These are phyloP conservation scores for Trilocha varians DNA, from an alignment of 2,888 invertebrate species.

Conservation along the genomic window DNA sequence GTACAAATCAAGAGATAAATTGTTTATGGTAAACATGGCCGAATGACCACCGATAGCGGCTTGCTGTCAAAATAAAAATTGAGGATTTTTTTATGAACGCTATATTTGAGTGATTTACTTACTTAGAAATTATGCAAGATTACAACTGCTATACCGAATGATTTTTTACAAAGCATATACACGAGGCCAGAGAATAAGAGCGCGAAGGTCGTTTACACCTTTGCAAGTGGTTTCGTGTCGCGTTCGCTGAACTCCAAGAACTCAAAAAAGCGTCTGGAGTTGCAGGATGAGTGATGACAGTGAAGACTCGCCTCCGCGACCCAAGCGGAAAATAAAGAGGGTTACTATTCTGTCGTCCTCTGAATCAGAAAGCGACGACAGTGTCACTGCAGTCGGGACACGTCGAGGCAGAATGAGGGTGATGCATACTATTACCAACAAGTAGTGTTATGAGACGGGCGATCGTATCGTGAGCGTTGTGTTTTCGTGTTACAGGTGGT, in stretches of 20 bases:
- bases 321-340: conserved; percentile 49
- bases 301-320: conserved; percentile 46
- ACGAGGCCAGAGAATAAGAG: conserved; percentile 30
- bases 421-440: conserved; percentile 18
- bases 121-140: conserved; percentile 27
- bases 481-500: conserved; percentile 59
- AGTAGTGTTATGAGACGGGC: conserved; percentile 5
- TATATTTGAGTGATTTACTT: conserved; percentile 27
- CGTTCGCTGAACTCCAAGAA: conserved; percentile 29
- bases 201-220: conserved; percentile 63
- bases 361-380: conserved; percentile 61
- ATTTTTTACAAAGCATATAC: conserved; percentile 27
- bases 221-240: conserved; percentile 57
- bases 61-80: conserved; percentile 67
- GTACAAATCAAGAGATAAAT: conserved; percentile 15
- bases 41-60: conserved; percentile 62
- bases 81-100: conserved; percentile 38
- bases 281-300: conserved; percentile 58
- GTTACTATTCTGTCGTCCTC: conserved; percentile 47
- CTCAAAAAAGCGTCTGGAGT: conserved; percentile 36
- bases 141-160: conserved; percentile 37
- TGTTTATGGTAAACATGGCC: conserved; percentile 53
- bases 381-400: conserved; percentile 44
- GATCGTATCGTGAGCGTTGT: conserved; percentile 6
- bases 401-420: conserved; percentile 65